phyloP scores from a whole-genome alignment of 2,888 invertebrate species.

The Osmoderma eremita region DNA sequence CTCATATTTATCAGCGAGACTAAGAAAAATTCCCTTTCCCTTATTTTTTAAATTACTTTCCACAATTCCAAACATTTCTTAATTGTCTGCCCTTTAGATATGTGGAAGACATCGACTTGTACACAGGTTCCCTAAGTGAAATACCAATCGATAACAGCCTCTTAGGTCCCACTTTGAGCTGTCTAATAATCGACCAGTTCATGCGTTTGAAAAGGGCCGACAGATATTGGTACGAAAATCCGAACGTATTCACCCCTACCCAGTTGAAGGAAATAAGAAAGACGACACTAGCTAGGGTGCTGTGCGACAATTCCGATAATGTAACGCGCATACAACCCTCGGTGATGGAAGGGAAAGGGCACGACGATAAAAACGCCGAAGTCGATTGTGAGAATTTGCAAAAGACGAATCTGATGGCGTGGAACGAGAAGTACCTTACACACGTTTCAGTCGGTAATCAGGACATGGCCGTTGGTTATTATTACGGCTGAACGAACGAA shows the following conservation, averaged over 20 bases:
- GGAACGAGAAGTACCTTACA: constrained; percentile 63
- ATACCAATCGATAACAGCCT: constrained; percentile 75
- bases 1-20: too few relatives aligned
- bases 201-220: constrained; percentile 82
- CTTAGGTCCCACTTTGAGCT: constrained; percentile 86
- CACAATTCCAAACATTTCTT: background rate
- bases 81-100: constrained; percentile 60
- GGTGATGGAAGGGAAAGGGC: constrained; percentile 74
- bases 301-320: constrained; percentile 80
- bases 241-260: constrained; percentile 75
- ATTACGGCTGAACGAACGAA: too few relatives aligned
- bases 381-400: constrained; percentile 73
- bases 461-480: constrained; percentile 39
- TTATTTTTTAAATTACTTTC: too few relatives aligned
- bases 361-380: constrained; percentile 65
- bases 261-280: constrained; percentile 85
- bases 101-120: constrained; percentile 88
- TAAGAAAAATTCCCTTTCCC: too few relatives aligned
- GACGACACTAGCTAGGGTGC: constrained; percentile 76
- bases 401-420: constrained; percentile 68
- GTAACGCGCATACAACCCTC: constrained; percentile 72
- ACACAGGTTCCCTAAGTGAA: constrained; percentile 88
- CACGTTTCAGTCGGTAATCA: constrained; percentile 35
- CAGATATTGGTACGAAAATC: constrained; percentile 89
- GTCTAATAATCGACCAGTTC: constrained; percentile 88